phyloP scores from a whole-genome alignment of 2,888 invertebrate genomes.

The Abrostola tripartita region DNA sequence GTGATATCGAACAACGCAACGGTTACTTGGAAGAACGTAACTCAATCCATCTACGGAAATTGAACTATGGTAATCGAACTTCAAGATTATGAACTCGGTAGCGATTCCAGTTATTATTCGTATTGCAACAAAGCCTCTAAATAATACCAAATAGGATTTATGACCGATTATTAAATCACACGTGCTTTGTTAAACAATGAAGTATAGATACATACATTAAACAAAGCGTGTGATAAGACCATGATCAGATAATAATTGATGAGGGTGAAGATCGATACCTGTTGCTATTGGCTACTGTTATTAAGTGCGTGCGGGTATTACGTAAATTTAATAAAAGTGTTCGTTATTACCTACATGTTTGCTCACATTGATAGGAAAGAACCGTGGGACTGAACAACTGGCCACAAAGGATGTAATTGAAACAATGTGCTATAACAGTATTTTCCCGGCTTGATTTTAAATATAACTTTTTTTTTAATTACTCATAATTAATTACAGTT shows the following conservation, averaged over 20 bases:
- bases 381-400: conserved; percentile 62
- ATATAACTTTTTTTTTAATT: neutral
- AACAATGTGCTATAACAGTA: conserved; percentile 18
- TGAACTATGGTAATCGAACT: conserved; percentile 10
- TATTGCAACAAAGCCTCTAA: conserved; percentile 10
- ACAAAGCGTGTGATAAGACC: conserved; percentile 34
- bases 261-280: conserved; percentile 41
- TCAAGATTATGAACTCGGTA: neutral
- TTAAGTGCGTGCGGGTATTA: conserved; percentile 23
- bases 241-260: conserved; percentile 42
- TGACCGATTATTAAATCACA: conserved; percentile 2
- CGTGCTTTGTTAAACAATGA: conserved; percentile 1
- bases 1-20: conserved; percentile 17
- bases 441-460: conserved; percentile 1
- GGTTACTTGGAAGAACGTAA: conserved; percentile 23
- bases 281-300: conserved; percentile 32
- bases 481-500: neutral
- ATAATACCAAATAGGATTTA: conserved; percentile 9
- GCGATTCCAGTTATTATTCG: conserved; percentile 1
- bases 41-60: conserved; percentile 28
- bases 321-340: conserved; percentile 47
- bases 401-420: conserved; percentile 15
- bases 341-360: conserved; percentile 56
- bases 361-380: conserved; percentile 50
- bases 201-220: conserved; percentile 8